A percentile compares a stretch with the other conserved stretches of the same genome.
These are phyloP conservation scores for Strix occidentalis DNA, from an alignment of 2,797 vertebrate species.

Conservation along the genomic window DNA sequence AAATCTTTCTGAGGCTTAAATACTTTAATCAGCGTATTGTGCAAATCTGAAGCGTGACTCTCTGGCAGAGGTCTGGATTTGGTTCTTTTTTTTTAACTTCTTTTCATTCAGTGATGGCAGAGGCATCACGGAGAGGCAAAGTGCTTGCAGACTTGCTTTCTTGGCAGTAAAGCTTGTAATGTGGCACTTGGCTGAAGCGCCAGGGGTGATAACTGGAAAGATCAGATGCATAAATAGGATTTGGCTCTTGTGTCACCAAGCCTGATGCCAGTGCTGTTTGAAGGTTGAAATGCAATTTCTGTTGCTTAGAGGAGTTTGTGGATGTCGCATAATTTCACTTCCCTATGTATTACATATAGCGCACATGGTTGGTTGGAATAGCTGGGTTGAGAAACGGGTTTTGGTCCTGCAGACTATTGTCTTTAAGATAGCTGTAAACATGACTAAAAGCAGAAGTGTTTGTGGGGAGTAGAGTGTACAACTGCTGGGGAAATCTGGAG, in stretches of 20 bases:
- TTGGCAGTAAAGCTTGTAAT: background rate
- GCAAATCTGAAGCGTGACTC: background rate
- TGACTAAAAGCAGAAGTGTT: conserved; percentile 46
- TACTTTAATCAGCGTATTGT: background rate
- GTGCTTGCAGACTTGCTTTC: background rate
- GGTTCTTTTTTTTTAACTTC: background rate
- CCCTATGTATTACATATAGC: background rate
- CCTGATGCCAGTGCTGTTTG: background rate
- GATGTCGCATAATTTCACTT: conserved; percentile 42
- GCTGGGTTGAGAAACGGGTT: conserved; percentile 34
- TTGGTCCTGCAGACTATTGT: background rate
- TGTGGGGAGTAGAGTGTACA: background rate
- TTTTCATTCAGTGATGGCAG: background rate
- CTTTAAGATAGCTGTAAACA: background rate
- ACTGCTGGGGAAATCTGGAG: background rate
- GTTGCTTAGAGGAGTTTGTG: background rate
- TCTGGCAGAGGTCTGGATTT: background rate
- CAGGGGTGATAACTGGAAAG: background rate
- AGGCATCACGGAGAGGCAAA: rapidly evolving
- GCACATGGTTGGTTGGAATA: background rate
- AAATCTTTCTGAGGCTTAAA: background rate
- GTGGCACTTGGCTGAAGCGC: background rate
- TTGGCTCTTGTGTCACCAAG: background rate
- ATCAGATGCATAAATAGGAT: background rate
- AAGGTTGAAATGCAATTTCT: background rate